Conservation (phyloP, 1,140 invertebrate species). For the Leptestheria dahalacensis region DNA sequence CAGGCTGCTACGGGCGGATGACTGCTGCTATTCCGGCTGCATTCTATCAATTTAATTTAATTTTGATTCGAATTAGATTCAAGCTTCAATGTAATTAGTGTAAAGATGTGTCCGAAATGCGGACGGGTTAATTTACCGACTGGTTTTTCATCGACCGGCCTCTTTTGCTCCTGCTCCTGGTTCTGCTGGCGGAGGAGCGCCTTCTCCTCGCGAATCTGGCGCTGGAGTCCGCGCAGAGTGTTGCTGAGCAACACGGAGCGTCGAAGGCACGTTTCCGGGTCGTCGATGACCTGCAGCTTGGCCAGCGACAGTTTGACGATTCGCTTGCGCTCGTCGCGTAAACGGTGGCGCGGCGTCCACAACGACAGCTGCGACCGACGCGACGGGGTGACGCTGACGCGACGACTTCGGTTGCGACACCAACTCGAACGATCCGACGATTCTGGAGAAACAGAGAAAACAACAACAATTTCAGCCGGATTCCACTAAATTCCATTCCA, state of each 20-base stretch:
- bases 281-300: conserved; percentile 74
- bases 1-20: too few species aligned
- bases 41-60: too few species aligned
- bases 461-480: too few species aligned
- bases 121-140: neutral
- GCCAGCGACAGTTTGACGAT: conserved; percentile 72
- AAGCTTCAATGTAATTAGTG: too few species aligned
- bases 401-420: neutral
- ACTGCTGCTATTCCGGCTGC: neutral
- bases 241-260: conserved; percentile 82
- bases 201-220: conserved; percentile 67
- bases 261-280: conserved; percentile 69
- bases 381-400: neutral
- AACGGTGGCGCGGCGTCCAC: conserved; percentile 9
- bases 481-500: too few species aligned
- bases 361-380: conserved; percentile 1
- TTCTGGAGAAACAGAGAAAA: neutral
- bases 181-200: conserved; percentile 25
- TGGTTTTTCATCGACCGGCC: neutral
- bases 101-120: too few species aligned
- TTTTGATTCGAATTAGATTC: too few species aligned
- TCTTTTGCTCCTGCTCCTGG: neutral
- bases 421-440: neutral
- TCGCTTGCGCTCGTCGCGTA: conserved; percentile 15
- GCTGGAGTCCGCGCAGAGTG: conserved; percentile 67